Conservation (phyloP, 2,113 vertebrate species). For the Baryphthengus martii region DNA sequence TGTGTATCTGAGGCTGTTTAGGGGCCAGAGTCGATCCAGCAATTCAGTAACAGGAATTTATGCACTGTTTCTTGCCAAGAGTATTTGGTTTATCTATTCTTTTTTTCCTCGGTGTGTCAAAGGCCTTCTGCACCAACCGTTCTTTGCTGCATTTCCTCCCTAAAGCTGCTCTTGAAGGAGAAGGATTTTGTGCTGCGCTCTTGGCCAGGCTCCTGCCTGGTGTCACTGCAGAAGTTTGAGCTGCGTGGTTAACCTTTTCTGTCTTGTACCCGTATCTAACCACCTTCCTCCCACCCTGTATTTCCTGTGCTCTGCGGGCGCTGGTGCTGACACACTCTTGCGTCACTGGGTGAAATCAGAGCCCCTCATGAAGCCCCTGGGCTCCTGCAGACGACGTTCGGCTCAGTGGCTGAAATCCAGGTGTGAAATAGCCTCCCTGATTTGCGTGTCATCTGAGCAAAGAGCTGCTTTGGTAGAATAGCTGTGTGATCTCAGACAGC, state of each 20-base stretch:
- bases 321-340: neutral
- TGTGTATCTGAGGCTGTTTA: neutral
- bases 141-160: neutral
- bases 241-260: rapidly evolving
- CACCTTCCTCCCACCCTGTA: neutral
- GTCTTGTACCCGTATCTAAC: rapidly evolving
- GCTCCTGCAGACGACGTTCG: rapidly evolving
- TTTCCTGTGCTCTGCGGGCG: neutral
- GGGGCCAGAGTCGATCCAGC: neutral
- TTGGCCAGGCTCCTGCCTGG: neutral
- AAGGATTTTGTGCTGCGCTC: neutral
- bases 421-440: neutral
- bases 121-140: rapidly evolving
- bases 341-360: neutral
- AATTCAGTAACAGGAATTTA: neutral
- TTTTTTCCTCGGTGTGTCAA: neutral
- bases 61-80: neutral
- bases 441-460: neutral
- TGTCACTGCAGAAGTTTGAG: neutral
- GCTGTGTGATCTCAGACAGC: neutral
- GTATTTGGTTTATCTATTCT: neutral
- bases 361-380: neutral
- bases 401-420: neutral
- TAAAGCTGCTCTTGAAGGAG: neutral
- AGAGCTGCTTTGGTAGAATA: neutral